phyloP scores from a whole-genome alignment of 2,797 vertebrate genomes.

The Xiphorhynchus erythropygius region DNA sequence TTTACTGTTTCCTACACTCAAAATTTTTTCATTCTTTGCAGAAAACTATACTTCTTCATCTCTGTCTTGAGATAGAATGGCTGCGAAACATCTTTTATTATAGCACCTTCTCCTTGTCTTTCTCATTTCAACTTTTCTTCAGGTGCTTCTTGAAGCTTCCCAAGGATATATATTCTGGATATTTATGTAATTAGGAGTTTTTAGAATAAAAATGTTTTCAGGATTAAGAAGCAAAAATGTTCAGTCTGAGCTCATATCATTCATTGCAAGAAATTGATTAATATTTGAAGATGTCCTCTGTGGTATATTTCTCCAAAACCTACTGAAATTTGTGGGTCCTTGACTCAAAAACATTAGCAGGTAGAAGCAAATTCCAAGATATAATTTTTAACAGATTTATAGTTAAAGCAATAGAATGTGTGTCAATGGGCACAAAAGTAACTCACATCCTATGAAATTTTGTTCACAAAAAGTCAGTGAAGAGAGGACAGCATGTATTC shows the following conservation, averaged over 20 bases:
- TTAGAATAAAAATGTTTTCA: not conserved
- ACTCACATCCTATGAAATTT: not conserved
- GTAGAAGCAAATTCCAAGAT: not conserved
- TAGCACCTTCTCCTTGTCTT: not conserved
- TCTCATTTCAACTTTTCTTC: not conserved
- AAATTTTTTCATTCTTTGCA: not conserved
- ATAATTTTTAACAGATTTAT: not conserved
- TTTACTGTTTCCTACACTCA: not conserved
- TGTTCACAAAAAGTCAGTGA: not conserved
- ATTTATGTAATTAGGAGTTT: not conserved
- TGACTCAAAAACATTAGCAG: not conserved
- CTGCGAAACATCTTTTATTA: not conserved
- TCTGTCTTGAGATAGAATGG: not conserved
- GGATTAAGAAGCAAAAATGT: not conserved
- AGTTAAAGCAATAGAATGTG: not conserved
- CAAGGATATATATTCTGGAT: not conserved
- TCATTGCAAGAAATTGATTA: not conserved
- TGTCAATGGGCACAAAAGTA: not conserved
- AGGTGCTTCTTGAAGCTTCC: not conserved
- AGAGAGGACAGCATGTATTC: not conserved
- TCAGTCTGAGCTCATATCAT: not conserved
- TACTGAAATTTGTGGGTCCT: not conserved
- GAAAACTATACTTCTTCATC: not conserved
- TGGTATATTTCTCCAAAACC: not conserved
- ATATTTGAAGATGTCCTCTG: not conserved